phyloP scores from a whole-genome alignment of 2,797 vertebrate genomes.

The Artibeus lituratus region DNA sequence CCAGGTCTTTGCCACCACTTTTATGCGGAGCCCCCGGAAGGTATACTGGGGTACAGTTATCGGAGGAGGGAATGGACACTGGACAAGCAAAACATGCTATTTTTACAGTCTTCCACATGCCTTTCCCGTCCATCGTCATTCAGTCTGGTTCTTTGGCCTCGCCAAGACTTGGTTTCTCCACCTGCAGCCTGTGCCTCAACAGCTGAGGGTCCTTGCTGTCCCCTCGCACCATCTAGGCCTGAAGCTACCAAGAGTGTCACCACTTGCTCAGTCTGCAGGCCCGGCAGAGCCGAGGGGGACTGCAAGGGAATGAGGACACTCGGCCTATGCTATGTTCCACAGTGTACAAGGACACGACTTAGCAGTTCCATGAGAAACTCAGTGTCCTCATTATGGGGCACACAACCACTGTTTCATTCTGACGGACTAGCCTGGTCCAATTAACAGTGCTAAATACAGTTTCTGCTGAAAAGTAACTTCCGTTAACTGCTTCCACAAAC shows the following conservation, averaged over 20 bases:
- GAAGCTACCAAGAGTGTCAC: fast-evolving
- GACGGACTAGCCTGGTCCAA: conserved; percentile 71
- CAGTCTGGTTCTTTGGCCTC: fast-evolving
- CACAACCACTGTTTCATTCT: conserved; percentile 51
- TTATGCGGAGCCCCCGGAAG: not conserved
- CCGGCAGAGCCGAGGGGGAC: not conserved
- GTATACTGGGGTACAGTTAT: too few relatives aligned
- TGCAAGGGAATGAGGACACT: fast-evolving
- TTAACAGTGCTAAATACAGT: conserved; percentile 70
- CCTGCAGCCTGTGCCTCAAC: fast-evolving
- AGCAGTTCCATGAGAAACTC: conserved; percentile 54
- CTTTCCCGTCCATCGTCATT: not conserved
- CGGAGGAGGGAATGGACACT: not conserved
- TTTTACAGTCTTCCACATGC: fast-evolving
- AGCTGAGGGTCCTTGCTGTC: not conserved
- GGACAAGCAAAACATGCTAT: fast-evolving
- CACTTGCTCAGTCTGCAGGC: not conserved
- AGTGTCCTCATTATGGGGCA: conserved; percentile 45
- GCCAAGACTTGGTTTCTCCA: not conserved
- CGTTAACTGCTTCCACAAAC: conserved; percentile 64
- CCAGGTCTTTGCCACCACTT: not conserved
- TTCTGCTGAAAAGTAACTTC: conserved; percentile 68
- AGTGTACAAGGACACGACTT: not conserved
- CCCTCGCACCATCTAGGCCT: fast-evolving
- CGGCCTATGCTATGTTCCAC: not conserved